phyloP scores from a whole-genome alignment of 2,113 vertebrate species.

The Hemiprocne comata region DNA sequence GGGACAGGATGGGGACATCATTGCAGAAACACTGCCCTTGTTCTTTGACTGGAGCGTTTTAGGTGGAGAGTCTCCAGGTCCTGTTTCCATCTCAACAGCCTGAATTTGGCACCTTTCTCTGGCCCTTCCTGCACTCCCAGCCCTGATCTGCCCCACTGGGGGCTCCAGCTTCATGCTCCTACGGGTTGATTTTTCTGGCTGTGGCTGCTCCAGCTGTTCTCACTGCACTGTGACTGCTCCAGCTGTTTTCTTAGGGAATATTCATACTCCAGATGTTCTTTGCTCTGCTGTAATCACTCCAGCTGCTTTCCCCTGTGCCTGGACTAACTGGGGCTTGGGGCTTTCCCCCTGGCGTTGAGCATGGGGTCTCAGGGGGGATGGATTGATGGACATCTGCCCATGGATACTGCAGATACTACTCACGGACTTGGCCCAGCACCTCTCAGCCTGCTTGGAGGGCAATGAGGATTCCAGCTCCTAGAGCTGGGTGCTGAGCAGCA shows the following conservation, averaged over 20 bases:
- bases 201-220: constrained; percentile 34
- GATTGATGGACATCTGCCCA: neutral
- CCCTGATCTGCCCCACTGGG: fast-evolving
- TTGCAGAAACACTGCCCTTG: neutral
- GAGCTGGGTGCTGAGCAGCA: neutral
- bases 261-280: constrained; percentile 54
- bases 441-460: neutral
- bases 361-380: neutral
- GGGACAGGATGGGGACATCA: neutral
- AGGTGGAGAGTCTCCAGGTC: neutral
- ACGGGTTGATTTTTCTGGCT: neutral
- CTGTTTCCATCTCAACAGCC: neutral
- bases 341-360: neutral
- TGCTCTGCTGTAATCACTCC: neutral
- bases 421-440: neutral
- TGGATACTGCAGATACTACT: neutral
- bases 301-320: constrained; percentile 30
- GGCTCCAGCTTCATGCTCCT: neutral
- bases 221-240: constrained; percentile 26
- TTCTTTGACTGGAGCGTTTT: fast-evolving
- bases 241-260: constrained; percentile 50
- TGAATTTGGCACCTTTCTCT: neutral
- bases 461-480: neutral
- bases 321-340: neutral
- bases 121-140: neutral